Base-by-base conservation (phyloP, 2,888 invertebrate species). In the Parapristionchus giblindavisi region DNA sequence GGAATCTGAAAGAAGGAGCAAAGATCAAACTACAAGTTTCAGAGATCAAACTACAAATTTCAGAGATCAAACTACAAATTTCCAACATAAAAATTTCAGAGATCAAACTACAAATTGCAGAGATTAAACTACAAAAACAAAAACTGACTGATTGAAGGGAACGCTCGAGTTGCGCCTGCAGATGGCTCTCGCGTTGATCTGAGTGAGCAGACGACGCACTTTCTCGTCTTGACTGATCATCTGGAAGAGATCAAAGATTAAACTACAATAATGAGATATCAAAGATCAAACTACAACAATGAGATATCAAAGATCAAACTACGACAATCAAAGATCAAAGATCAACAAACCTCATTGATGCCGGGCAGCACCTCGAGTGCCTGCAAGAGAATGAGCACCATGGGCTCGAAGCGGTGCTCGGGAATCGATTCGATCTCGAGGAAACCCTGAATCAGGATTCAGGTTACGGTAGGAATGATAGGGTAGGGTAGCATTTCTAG, bases 391-490 rank as follows among this genome's bases (percentile, higher is more conserved):
- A 65, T 43, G 3, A 17, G 27, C 4, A 40, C 1, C 29, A 65
- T 17, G 4, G 40, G 4, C 27, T 65, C 63, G 29, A n/a, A 43
- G 11, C 63, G 63, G 3, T 27, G 17, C 63, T 65, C 43, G 29
- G 29, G 1, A 27, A 65, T 43, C 27, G 21, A 36, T 6, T 14
- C 17, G 17, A 21, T n/a, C 63, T 65, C 63, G 14, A 65, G 1
- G 3, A 65, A 43, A 43, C 63, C 63, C 63, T 65, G 63, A 24
- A 40, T 27, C 5, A 8, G 60, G 21, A n/a, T n/a, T n/a, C n/a
- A n/a, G n/a, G n/a, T n/a, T n/a, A n/a, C n/a, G n/a, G n/a, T n/a
- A n/a, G n/a, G n/a, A n/a, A n/a, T n/a, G n/a, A n/a, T n/a, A n/a
- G n/a, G n/a, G n/a, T n/a, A n/a, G n/a, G n/a, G n/a, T n/a, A n/a